Conservation (phyloP, 2,888 invertebrate genomes). For the Cephus sareptanus region DNA sequence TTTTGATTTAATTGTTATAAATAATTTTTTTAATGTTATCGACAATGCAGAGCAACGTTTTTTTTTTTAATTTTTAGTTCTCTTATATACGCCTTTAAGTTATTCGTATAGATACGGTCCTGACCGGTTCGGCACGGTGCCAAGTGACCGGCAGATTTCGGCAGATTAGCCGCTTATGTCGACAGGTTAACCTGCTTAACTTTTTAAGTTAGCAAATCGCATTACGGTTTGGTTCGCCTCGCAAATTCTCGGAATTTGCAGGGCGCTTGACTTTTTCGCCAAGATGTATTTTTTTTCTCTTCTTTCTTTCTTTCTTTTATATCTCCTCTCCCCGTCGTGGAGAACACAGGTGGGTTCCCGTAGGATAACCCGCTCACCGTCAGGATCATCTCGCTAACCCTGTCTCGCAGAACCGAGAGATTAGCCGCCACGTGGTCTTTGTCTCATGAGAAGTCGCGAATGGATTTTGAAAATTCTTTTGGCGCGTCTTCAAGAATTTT, state of each 20-base stretch:
- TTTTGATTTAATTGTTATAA: not conserved
- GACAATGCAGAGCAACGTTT: not conserved
- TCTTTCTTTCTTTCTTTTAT: constrained; percentile 20
- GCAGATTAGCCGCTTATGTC: constrained; percentile 38
- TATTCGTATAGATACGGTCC: not conserved
- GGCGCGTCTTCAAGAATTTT: not conserved
- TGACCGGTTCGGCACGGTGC: constrained; percentile 4
- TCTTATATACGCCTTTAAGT: not conserved
- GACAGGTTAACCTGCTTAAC: constrained; percentile 49
- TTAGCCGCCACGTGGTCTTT: constrained; percentile 17
- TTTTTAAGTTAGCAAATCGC: constrained; percentile 52
- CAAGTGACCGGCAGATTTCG: constrained; percentile 33
- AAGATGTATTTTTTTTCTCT: constrained; percentile 16
- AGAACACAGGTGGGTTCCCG: constrained; percentile 28
- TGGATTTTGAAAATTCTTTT: not conserved
- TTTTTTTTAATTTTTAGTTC: not conserved
- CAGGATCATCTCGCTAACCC: constrained; percentile 8
- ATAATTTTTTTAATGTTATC: not conserved
- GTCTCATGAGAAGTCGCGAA: constrained; percentile 10
- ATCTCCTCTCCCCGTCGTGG: constrained; percentile 21
- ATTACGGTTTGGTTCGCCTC: constrained; percentile 35
- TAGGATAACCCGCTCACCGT: constrained; percentile 17
- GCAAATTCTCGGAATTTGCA: constrained; percentile 21
- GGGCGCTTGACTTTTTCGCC: constrained; percentile 29
- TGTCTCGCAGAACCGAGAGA: constrained; percentile 15